These are phyloP conservation scores for Astreopora myriophthalma DNA, from an alignment of 64 coral and sea anemone species.

Conservation along the genomic window DNA sequence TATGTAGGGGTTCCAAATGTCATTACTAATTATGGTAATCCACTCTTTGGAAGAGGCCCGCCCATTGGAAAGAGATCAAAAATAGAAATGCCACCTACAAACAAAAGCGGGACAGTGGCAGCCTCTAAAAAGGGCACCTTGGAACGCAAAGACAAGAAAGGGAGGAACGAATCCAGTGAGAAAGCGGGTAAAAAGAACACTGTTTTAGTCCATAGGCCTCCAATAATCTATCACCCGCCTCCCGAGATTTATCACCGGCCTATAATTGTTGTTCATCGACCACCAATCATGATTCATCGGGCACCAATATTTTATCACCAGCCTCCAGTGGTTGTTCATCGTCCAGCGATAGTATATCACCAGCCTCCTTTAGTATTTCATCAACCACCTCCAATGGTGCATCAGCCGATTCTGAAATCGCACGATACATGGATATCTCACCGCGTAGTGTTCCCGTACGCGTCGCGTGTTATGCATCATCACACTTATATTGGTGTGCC, in stretches of 20 bases:
- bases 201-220: conserved; percentile 80
- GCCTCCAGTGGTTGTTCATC: conserved; percentile 87
- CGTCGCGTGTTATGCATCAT: conserved; percentile 73
- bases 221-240: conserved; percentile 93
- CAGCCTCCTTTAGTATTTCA: conserved; percentile 89
- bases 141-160: neutral
- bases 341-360: conserved; percentile 90
- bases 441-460: conserved; percentile 39
- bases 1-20: conserved; percentile 94
- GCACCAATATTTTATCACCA: conserved; percentile 86
- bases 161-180: conserved; percentile 68
- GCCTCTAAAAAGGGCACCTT: neutral
- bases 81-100: conserved; percentile 39
- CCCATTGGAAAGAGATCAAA: conserved; percentile 76
- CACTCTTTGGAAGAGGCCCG: conserved; percentile 70
- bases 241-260: conserved; percentile 94
- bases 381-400: conserved; percentile 86
- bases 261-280: conserved; percentile 85
- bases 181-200: conserved; percentile 82
- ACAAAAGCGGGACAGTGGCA: neutral
- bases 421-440: conserved; percentile 86
- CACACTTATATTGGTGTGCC: conserved; percentile 78
- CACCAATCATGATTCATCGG: conserved; percentile 90
- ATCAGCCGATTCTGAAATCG: conserved; percentile 79
- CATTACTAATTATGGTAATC: conserved; percentile 87